Evolutionary conservation across 2,113 vertebrate genomes (phyloP).

Genomic region (Bothrops jararaca): DNA sequence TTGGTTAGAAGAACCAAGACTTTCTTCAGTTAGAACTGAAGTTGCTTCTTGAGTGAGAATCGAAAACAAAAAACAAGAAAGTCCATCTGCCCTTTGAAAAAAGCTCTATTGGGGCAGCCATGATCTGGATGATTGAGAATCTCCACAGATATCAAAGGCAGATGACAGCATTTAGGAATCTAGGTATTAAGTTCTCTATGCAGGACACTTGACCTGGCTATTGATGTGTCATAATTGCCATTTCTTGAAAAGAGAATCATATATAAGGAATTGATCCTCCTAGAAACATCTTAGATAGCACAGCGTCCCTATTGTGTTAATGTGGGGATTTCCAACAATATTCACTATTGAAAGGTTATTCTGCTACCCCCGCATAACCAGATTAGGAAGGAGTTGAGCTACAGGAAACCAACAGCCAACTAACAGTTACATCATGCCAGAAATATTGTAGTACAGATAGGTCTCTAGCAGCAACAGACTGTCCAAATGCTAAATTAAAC

Average conservation of each 20-base stretch:
- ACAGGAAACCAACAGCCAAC: not conserved
- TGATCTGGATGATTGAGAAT: no score
- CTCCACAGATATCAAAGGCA: no score
- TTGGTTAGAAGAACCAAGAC: no score
- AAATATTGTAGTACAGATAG: not conserved
- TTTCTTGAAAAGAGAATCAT: not conserved
- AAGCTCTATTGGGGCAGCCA: no score
- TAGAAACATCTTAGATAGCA: not conserved
- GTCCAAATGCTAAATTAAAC: not conserved
- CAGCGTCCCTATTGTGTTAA: not conserved
- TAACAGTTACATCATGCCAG: not conserved
- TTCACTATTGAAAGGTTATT: not conserved
- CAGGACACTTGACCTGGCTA: not conserved
- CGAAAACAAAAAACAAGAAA: no score
- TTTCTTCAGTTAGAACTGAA: no score
- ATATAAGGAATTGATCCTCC: not conserved
- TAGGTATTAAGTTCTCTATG: not conserved
- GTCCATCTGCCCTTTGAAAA: no score
- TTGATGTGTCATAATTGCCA: not conserved
- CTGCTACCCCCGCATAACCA: not conserved
- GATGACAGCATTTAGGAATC: not conserved
- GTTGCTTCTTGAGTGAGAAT: no score
- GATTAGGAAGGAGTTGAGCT: not conserved
- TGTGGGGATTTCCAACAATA: not conserved
- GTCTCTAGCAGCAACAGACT: not conserved